phyloP scores from a whole-genome alignment of 2,888 invertebrate species.

The Zootermopsis nevadensis region DNA sequence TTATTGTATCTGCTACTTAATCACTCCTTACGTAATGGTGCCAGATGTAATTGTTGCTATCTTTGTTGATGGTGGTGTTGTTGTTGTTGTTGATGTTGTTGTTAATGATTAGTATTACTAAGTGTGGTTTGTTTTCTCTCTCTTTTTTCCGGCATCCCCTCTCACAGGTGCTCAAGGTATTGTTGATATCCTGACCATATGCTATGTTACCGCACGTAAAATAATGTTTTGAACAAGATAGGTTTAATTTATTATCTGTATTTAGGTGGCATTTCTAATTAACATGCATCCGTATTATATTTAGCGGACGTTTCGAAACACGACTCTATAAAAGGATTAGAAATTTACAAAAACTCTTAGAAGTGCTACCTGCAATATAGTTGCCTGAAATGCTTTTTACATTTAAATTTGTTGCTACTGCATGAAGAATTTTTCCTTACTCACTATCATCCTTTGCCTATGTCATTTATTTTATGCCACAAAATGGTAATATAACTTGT shows the following conservation, averaged over 20 bases:
- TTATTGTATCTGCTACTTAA: background rate
- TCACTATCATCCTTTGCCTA: too few relatives aligned
- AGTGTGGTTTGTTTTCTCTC: constrained; percentile 63
- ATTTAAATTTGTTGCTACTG: background rate
- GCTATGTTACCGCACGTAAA: background rate
- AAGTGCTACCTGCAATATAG: background rate
- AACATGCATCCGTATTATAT: too few relatives aligned
- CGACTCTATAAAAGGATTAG: too few relatives aligned
- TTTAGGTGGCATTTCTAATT: background rate
- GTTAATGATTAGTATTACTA: constrained; percentile 59
- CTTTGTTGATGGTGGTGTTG: constrained; percentile 16
- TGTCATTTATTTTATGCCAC: too few relatives aligned
- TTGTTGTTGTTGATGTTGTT: background rate
- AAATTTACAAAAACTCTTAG: too few relatives aligned
- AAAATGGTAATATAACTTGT: too few relatives aligned
- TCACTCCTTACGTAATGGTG: background rate
- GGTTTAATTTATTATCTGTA: background rate
- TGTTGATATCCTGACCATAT: constrained; percentile 55
- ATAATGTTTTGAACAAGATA: background rate
- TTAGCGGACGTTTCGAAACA: too few relatives aligned
- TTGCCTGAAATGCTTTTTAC: background rate
- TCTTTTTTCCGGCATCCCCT: constrained; percentile 61
- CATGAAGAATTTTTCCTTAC: background rate
- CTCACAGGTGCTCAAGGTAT: constrained; percentile 66
- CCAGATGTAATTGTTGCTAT: constrained; percentile 19